phyloP scores from a whole-genome alignment of 1,140 invertebrate species.

The Drosophila mauritiana region DNA sequence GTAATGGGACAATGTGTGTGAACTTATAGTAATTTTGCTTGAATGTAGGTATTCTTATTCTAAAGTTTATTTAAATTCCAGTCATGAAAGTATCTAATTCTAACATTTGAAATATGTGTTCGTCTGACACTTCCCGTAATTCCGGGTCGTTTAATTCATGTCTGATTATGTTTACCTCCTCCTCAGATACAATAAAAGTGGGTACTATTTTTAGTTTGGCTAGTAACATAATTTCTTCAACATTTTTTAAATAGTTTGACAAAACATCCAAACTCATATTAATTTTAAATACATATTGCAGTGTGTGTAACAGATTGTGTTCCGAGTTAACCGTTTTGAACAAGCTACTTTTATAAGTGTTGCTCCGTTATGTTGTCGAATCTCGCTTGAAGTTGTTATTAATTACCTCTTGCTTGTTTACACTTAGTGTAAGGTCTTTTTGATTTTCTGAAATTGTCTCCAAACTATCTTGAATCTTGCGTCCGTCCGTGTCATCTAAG shows the following conservation, averaged over 20 bases:
- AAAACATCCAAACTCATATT: neutral
- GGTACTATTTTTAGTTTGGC: neutral
- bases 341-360: neutral
- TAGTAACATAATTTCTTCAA: neutral
- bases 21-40: neutral
- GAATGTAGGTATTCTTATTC: neutral
- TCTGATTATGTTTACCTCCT: neutral
- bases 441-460: neutral
- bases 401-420: neutral
- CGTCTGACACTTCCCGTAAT: neutral
- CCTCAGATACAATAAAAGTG: neutral
- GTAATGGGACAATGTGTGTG: neutral
- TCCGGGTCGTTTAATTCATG: neutral
- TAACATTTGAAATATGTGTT: neutral
- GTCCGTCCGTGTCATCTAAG: too few species aligned
- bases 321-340: neutral
- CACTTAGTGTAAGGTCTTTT: too few species aligned
- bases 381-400: neutral
- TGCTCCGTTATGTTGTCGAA: neutral
- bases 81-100: neutral
- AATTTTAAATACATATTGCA: neutral
- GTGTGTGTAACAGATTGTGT: neutral
- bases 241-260: neutral
- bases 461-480: neutral
- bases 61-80: neutral